phyloP scores from a whole-genome alignment of 1,140 invertebrate genomes.

The Macrosteles quadrilineatus region DNA sequence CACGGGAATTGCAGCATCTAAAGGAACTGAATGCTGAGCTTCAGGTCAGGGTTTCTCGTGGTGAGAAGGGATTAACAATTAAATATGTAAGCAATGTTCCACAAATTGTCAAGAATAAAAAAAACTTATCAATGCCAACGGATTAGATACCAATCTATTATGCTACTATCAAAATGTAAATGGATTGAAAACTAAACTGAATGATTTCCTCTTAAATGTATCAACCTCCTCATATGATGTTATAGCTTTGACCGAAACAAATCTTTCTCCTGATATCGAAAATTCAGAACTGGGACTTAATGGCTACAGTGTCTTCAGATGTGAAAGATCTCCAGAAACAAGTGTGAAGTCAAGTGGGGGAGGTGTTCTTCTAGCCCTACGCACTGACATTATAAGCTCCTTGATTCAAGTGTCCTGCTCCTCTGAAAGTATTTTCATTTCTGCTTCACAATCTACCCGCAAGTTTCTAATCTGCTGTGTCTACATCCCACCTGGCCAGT shows the following conservation, averaged over 20 bases:
- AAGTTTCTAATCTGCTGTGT: not conserved
- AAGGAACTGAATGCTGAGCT: not conserved
- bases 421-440: not conserved
- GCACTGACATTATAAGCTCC: not conserved
- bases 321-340: not conserved
- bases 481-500: not conserved
- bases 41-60: not conserved
- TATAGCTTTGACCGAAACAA: no score
- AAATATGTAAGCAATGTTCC: not conserved
- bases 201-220: not conserved
- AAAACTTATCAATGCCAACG: not conserved
- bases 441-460: not conserved
- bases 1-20: not conserved
- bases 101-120: not conserved
- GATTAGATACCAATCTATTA: not conserved
- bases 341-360: not conserved
- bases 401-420: not conserved
- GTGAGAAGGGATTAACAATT: not conserved
- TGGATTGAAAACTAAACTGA: not conserved
- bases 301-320: not conserved
- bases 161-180: not conserved
- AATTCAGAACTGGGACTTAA: not conserved
- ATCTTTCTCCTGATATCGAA: not conserved
- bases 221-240: not conserved
- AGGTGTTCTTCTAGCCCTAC: not conserved